Evolutionary conservation across 2,113 vertebrate genomes (phyloP).

Genomic region (Rhegmatorhina hoffmannsi): DNA sequence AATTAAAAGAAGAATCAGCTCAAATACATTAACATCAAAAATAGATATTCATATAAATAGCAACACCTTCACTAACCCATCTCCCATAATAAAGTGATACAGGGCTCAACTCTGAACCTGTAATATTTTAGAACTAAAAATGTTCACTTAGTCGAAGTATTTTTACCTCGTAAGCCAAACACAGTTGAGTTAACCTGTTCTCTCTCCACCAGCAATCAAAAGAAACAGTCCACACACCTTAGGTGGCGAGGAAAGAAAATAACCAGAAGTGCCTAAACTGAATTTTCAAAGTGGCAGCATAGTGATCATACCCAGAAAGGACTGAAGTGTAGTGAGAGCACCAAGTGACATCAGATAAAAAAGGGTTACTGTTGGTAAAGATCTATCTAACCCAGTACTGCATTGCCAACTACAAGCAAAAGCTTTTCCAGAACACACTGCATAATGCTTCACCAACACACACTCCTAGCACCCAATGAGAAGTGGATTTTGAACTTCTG

Average conservation of each 20-base stretch:
- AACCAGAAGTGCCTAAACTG: background rate
- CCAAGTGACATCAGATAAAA: background rate
- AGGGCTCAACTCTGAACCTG: background rate
- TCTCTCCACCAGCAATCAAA: background rate
- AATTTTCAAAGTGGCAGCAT: background rate
- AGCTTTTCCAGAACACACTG: background rate
- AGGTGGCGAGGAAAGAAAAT: background rate
- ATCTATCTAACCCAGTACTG: background rate
- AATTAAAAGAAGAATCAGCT: background rate
- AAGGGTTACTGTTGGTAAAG: background rate
- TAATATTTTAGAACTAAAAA: background rate
- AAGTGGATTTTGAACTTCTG: background rate
- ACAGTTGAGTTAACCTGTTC: background rate
- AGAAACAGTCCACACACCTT: background rate
- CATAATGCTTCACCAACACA: background rate
- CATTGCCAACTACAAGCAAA: background rate
- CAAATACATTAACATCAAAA: background rate
- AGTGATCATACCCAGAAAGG: background rate
- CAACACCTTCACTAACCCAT: background rate
- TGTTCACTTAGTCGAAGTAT: background rate
- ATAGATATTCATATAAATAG: background rate
- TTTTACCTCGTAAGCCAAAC: background rate
- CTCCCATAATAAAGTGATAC: background rate
- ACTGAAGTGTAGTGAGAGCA: background rate
- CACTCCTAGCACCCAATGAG: fast-evolving